A percentile compares a stretch with the other conserved stretches of the same genome.
Evolutionary conservation across 2,797 vertebrate species (phyloP).

Genomic region (Micrastur ruficollis): DNA sequence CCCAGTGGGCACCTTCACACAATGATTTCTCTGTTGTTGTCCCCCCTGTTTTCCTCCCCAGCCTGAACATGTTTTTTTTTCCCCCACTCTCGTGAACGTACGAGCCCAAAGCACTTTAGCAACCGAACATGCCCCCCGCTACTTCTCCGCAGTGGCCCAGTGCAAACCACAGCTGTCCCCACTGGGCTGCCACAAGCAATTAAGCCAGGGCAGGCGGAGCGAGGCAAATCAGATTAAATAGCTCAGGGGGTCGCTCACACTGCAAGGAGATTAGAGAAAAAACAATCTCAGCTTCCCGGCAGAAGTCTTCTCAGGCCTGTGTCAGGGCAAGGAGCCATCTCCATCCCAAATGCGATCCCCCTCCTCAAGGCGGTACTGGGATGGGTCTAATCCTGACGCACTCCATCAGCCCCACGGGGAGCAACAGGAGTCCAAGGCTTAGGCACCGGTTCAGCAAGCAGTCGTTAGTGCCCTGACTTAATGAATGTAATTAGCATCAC

Average conservation of each 20-base stretch:
- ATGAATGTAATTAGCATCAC: constrained; percentile 40
- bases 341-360: not conserved
- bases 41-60: not conserved
- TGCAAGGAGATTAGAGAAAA: not conserved
- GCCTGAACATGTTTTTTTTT: not conserved
- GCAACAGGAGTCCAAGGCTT: not conserved
- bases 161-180: constrained; percentile 26
- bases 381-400: not conserved
- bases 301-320: not conserved
- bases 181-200: constrained; percentile 59
- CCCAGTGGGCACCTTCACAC: not conserved
- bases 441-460: not conserved
- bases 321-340: not conserved
- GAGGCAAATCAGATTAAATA: constrained; percentile 65
- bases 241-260: constrained; percentile 35
- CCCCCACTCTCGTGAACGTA: fast-evolving
- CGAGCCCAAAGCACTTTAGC: not conserved
- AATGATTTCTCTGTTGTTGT: not conserved
- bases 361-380: not conserved
- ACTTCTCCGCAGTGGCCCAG: not conserved
- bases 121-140: not conserved
- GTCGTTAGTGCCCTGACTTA: constrained; percentile 22
- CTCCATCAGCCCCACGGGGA: not conserved
- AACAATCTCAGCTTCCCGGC: not conserved
- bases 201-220: constrained; percentile 39